These are phyloP conservation scores for Aphis gossypii DNA, from an alignment of 1,140 invertebrate genomes.

Conservation along the genomic window DNA sequence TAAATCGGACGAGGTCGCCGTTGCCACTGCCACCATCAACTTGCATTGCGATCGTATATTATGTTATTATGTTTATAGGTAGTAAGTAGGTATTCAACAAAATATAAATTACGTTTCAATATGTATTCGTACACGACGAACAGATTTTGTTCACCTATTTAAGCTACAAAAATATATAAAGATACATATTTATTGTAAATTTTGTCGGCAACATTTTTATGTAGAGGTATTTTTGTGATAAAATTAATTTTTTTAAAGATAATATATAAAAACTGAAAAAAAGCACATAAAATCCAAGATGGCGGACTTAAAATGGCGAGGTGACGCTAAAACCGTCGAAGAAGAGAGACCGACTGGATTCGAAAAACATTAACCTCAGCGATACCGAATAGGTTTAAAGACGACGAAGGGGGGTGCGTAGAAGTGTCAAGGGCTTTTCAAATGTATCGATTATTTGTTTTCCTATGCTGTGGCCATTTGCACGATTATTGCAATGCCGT, in stretches of 20 bases:
- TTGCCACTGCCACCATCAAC: background rate
- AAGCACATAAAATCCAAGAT: too few species aligned
- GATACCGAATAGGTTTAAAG: background rate
- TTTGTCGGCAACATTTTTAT: too few species aligned
- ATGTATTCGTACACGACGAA: background rate
- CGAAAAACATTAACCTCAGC: background rate
- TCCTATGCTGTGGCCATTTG: background rate
- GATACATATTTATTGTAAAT: too few species aligned
- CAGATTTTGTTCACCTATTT: too few species aligned
- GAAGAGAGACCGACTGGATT: background rate
- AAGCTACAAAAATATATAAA: too few species aligned
- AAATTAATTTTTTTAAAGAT: too few species aligned
- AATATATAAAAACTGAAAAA: too few species aligned
- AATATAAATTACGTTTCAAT: background rate
- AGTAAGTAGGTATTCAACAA: background rate
- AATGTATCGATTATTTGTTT: slow-evolving; percentile 36
- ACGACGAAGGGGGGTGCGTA: background rate
- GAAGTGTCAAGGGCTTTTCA: slow-evolving; percentile 9
- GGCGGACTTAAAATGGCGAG: too few species aligned
- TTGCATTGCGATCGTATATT: background rate
- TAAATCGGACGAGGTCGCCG: slow-evolving; percentile 46
- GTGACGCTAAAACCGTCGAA: background rate
- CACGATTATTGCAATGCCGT: background rate
- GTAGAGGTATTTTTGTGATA: too few species aligned
- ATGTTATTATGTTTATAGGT: background rate